Percentiles rank a stretch among this genome's conserved stretches.
phyloP scores from a whole-genome alignment of 2,797 vertebrate genomes.

The Notolepis coatsorum region DNA sequence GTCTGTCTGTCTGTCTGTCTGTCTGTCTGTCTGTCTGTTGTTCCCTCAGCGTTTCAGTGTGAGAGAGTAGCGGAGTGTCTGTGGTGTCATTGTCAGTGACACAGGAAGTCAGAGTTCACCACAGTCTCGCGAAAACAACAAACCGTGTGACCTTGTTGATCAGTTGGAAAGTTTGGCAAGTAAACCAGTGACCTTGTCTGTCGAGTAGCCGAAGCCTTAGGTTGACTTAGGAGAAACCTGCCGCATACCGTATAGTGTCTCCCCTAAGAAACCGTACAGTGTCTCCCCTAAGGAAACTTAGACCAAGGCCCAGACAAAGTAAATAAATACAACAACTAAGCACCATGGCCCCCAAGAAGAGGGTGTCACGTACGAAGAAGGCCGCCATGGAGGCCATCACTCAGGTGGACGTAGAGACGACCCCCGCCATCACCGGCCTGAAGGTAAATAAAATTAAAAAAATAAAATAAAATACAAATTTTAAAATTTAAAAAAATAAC shows the following conservation, averaged over 20 bases:
- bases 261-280: not conserved
- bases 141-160: not conserved
- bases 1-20: conserved; percentile 6
- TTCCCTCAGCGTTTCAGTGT: not conserved
- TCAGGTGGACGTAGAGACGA: conserved; percentile 42
- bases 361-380: conserved; percentile 79
- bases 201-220: not conserved
- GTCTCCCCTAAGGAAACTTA: not conserved
- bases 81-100: not conserved
- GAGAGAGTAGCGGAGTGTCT: not conserved
- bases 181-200: conserved; percentile 15
- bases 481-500: too few species aligned
- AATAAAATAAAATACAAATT: too few species aligned
- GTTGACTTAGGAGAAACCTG: not conserved
- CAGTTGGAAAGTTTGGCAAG: conserved; percentile 10
- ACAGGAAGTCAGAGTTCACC: not conserved
- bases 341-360: conserved; percentile 86
- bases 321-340: not conserved
- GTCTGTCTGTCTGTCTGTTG: not conserved
- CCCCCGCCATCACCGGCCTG: not conserved
- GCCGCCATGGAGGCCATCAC: conserved; percentile 34
- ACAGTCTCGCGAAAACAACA: not conserved
- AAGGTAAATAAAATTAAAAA: too few species aligned
- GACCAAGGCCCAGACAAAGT: not conserved
- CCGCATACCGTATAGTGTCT: not conserved